These are phyloP conservation scores for Cinclus cinclus DNA, from an alignment of 2,113 vertebrate species.

Conservation along the genomic window DNA sequence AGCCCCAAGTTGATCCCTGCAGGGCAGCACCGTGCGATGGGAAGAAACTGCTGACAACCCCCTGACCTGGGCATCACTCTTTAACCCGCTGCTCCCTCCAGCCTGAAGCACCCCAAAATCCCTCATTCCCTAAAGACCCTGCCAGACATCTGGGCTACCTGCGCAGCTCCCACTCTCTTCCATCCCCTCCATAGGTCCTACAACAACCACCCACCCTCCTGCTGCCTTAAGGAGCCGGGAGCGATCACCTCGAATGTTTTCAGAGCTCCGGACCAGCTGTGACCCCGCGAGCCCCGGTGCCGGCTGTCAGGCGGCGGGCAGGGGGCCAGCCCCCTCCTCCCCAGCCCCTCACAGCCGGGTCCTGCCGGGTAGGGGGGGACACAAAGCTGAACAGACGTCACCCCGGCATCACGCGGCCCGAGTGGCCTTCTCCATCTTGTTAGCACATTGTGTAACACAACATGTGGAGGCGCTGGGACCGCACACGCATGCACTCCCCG, in stretches of 20 bases:
- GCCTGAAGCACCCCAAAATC: neutral
- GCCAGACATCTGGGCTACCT: neutral
- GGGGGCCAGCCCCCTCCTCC: neutral
- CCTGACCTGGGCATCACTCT: rapidly evolving
- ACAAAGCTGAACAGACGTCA: slow-evolving; percentile 44
- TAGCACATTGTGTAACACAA: slow-evolving; percentile 68
- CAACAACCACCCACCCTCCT: neutral
- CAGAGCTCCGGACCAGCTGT: neutral
- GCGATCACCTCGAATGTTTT: neutral
- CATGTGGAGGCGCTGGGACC: slow-evolving; percentile 49
- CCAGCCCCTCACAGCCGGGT: neutral
- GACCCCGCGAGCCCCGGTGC: neutral
- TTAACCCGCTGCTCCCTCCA: neutral
- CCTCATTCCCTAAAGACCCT: neutral
- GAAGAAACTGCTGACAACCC: neutral
- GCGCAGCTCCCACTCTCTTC: rapidly evolving
- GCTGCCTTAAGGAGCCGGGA: neutral
- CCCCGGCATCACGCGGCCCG: slow-evolving; percentile 31
- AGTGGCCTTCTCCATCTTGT: slow-evolving; percentile 60
- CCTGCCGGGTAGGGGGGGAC: neutral
- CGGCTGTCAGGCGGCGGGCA: neutral
- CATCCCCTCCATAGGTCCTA: neutral
- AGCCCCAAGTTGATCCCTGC: neutral
- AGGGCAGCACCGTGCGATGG: rapidly evolving
- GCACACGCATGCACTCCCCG: slow-evolving; percentile 39